Conservation (phyloP, 2,888 invertebrate species). For the Cryptocheilus praepositus region DNA sequence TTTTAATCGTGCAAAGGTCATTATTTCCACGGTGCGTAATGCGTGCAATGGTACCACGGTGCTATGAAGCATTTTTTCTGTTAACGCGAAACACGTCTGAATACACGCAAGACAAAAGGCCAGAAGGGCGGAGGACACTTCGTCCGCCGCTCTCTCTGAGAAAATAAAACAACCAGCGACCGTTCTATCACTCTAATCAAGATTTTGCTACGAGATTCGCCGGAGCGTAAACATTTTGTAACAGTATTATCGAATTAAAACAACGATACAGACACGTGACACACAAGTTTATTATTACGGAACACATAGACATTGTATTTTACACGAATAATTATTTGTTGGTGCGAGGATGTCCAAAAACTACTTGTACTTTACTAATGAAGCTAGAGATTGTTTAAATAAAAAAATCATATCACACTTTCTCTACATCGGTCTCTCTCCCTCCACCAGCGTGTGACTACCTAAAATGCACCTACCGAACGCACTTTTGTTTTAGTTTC, state of each 20-base stretch:
- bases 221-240: constrained; percentile 30
- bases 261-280: constrained; percentile 28
- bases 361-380: constrained; percentile 64
- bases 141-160: constrained; percentile 15
- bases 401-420: constrained; percentile 64
- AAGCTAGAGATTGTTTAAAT: constrained; percentile 67
- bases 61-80: constrained; percentile 36
- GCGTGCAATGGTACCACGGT: constrained; percentile 41
- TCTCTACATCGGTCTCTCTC: constrained; percentile 14
- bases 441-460: too few species aligned
- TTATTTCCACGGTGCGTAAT: constrained; percentile 29
- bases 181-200: constrained; percentile 3
- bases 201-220: too few species aligned
- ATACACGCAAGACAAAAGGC: constrained; percentile 30
- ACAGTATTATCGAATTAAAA: constrained; percentile 50
- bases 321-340: constrained; percentile 57
- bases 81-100: constrained; percentile 29
- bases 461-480: neutral
- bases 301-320: constrained; percentile 59
- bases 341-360: constrained; percentile 62
- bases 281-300: constrained; percentile 40
- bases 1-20: neutral
- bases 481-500: constrained; percentile 15
- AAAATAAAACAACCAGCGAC: neutral
- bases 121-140: constrained; percentile 23